A percentile compares a stretch with the other conserved stretches of the same genome.
phyloP scores from a whole-genome alignment of 2,888 invertebrate genomes.

The Griposia aprilina region DNA sequence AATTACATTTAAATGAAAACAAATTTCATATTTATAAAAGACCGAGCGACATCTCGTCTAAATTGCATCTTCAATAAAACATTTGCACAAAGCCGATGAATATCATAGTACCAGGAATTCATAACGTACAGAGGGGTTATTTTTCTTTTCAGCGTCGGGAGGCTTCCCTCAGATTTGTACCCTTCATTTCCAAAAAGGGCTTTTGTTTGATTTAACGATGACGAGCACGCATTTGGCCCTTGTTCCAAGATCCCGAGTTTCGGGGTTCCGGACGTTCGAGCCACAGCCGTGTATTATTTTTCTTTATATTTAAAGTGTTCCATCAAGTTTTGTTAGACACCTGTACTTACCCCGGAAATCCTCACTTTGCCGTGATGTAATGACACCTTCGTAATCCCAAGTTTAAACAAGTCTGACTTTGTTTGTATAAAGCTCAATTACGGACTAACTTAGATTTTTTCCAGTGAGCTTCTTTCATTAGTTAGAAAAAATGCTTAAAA shows the following conservation, averaged over 20 bases:
- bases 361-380: constrained; percentile 50
- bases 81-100: constrained; percentile 59
- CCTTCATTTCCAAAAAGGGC: constrained; percentile 63
- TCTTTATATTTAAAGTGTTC: constrained; percentile 58
- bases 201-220: constrained; percentile 69
- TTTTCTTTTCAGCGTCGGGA: constrained; percentile 48
- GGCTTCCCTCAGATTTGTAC: constrained; percentile 58
- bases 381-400: constrained; percentile 60
- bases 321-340: constrained; percentile 56
- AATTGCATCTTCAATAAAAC: constrained; percentile 57
- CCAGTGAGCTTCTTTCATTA: not conserved
- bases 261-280: constrained; percentile 33
- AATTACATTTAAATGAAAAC: constrained; percentile 28
- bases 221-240: constrained; percentile 61
- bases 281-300: constrained; percentile 40
- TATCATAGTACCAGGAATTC: constrained; percentile 56
- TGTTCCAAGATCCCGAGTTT: constrained; percentile 25
- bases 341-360: constrained; percentile 58
- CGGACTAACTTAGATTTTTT: not conserved
- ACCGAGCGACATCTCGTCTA: constrained; percentile 5
- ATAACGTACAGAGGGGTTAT: constrained; percentile 53
- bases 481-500: not conserved
- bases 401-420: constrained; percentile 60
- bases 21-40: constrained; percentile 34
- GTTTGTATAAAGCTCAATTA: constrained; percentile 29